Conservation (phyloP, 2,888 invertebrate species). For the Lasioglossum villosulum region DNA sequence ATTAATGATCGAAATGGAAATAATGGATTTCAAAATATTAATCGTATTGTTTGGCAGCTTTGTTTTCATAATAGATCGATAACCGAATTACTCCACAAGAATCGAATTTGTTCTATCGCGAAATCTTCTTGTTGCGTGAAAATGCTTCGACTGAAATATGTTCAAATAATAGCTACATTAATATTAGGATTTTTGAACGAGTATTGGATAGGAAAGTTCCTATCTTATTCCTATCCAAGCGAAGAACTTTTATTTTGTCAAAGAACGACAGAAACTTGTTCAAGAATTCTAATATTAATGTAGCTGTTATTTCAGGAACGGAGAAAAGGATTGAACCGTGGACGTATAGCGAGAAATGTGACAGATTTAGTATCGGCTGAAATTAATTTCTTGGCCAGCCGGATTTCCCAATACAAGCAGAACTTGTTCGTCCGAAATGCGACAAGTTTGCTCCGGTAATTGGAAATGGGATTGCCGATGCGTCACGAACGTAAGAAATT, state of each 20-base stretch:
- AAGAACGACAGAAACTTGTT: not conserved
- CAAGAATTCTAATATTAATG: not conserved
- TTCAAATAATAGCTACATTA: no score
- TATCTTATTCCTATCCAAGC: not conserved
- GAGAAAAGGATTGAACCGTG: not conserved
- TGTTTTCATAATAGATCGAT: not conserved
- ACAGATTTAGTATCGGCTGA: not conserved
- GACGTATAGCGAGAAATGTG: not conserved
- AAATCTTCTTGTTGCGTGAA: no score
- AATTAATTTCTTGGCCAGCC: slow-evolving; percentile 8
- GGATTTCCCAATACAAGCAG: slow-evolving; percentile 25
- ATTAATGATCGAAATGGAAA: not conserved
- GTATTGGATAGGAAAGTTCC: no score
- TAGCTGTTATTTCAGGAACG: not conserved
- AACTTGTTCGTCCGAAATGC: not conserved
- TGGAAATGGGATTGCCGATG: slow-evolving; percentile 28
- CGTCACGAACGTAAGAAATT: slow-evolving; percentile 17
- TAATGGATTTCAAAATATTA: not conserved
- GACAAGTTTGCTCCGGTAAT: slow-evolving; percentile 46
- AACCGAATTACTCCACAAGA: no score
- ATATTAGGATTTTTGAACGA: no score
- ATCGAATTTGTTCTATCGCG: no score
- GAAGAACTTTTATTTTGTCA: not conserved
- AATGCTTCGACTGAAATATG: not conserved
- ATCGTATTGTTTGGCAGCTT: not conserved